Base-by-base conservation (phyloP, 2,888 invertebrate genomes). In the Apodemia duryi region DNA sequence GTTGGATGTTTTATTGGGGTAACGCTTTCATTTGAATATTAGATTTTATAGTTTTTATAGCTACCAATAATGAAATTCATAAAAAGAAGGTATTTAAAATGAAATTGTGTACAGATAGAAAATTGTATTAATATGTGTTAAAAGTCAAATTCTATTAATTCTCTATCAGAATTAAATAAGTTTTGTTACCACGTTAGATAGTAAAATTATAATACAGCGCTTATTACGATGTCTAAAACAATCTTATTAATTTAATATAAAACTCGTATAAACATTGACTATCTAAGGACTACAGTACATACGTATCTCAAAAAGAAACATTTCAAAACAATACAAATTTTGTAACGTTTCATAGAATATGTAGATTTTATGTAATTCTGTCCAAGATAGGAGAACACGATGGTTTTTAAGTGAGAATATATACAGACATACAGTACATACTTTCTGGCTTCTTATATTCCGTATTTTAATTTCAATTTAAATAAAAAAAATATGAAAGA, bases 261-360 rank as follows among this genome's bases (percentile, higher is more conserved):
- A 57, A 57, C 32, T 57, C 13, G 28, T 57, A 57, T 57, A 57
- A 57, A 57, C 57, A 57, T 57, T 29, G 28, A 32, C 57, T 57
- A 54, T 9, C 29, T 7, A 57, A 32, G 7, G 6, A 57, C 57
- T 57, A 57, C 57, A 54, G 57, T 57, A 29, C 29, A 57, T 57
- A 57, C 57, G 13, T 29, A 57, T 57, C 29, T 57, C 13, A 57
- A 57, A 57, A 57, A 32, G 28, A 10, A 57, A 57, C 13, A 46
- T 46, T n/a, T 6, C 13, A 46, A 46, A 46, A 46, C 46, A 46
- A n/a, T n/a, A 38, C 38, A 38, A 9, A 35, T 5, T 46, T 46
- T 5, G n/a, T 46, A 46, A 46, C 46, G 13, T 13, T 46, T 46
- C 13, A 46, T 46, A 46, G 46, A 46, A 46, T 46, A 46, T 46